phyloP scores from a whole-genome alignment of 2,888 invertebrate genomes.

The Callosobruchus maculatus region DNA sequence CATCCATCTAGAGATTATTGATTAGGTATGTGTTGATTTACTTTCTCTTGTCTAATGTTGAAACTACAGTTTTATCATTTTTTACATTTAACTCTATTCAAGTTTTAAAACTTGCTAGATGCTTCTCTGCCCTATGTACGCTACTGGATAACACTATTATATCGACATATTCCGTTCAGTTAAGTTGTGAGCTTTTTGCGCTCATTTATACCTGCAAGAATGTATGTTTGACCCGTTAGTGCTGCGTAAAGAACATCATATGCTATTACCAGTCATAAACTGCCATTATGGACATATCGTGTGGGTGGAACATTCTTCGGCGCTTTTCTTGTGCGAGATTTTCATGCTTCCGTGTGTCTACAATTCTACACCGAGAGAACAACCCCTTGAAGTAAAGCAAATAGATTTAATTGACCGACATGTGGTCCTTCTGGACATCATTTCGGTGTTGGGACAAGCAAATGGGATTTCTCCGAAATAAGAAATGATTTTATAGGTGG shows the following conservation, averaged over 20 bases:
- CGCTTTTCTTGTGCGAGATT: background rate
- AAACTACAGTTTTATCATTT: too few relatives aligned
- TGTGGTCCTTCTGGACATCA: too few relatives aligned
- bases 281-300: background rate
- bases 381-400: too few relatives aligned
- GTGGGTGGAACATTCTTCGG: background rate
- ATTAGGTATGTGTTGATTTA: too few relatives aligned
- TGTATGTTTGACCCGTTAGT: background rate
- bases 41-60: too few relatives aligned
- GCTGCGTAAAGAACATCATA: background rate
- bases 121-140: background rate
- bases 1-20: too few relatives aligned
- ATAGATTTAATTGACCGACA: too few relatives aligned
- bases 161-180: background rate
- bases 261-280: background rate
- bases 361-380: background rate
- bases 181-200: background rate
- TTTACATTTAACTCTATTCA: too few relatives aligned
- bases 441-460: too few relatives aligned
- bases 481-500: too few relatives aligned
- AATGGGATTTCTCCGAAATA: too few relatives aligned
- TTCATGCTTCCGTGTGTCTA: background rate
- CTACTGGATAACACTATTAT: background rate
- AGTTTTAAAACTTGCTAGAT: too few relatives aligned
- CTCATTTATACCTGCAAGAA: background rate